Evolutionary conservation across 37 sponge, comb jelly and placozoan genomes (phyloP), one percentile per base, ranked within the genome.

Genomic region (Ephydatia muelleri): DNA sequence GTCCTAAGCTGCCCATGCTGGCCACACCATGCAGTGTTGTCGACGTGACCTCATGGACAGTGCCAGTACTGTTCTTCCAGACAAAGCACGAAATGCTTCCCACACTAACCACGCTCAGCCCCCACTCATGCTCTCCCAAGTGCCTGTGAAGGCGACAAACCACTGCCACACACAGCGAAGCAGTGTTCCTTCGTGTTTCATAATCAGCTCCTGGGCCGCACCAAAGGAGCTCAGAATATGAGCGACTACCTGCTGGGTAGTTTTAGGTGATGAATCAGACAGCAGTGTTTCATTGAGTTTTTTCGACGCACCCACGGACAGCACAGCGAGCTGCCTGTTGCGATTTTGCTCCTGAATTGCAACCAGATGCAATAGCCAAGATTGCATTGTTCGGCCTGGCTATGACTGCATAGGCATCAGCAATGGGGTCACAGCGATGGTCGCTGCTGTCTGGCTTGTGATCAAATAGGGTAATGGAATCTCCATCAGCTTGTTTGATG

Each of bases 301-400:
- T n/a, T 13, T 85, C 73, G 0, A 95, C 35, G 22, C 73, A 75
- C 16, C 90, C 95, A 26, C 82, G 93, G 0, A 95, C 74, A 0
- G 95, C 95, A 78, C 92, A 89, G n/a, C 92, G 75, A n/a, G 93
- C 95, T 16, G 95, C 95, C 27, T 92, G 85, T 27, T 90, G 79
- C 14, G 93, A 83, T 67, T 92, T 95, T 2, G 35, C 70, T 0
- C 95, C 95, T 93, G 93, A 95, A 73, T 89, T 89, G 13, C 82
- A 79, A 25, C 95, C 95, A 68, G 92, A 91, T 16, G 95, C 95
- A 14, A 95, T 70, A 0, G 85, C 88, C 31, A 95, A 36, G 9
- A 92, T 57, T 30, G 85, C 78, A 57, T 74, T 86, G 88, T 95
- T 95, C 43, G 68, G 73, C 9, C 87, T 78, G 36, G 67, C 90